phyloP scores from a whole-genome alignment of 2,113 vertebrate species.

The Lepisosteus oculatus region DNA sequence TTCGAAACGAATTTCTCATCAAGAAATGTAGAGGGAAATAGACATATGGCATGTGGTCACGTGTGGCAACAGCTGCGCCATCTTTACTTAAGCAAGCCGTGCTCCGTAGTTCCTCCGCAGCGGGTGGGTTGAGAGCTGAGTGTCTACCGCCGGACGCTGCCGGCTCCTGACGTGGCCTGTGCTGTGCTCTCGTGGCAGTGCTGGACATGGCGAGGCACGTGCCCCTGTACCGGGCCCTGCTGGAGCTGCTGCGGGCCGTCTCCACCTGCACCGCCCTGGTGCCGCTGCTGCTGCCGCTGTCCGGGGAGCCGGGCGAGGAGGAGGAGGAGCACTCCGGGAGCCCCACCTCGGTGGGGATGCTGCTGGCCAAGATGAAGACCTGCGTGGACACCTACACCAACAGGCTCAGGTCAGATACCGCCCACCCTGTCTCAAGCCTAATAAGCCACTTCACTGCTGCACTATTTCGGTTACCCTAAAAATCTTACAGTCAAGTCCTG shows the following conservation, averaged over 20 bases:
- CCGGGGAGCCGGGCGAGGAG: slow-evolving; percentile 73
- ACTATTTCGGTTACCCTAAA: no score
- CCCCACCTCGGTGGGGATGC: slow-evolving; percentile 89
- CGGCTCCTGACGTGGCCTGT: background rate
- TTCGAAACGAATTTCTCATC: no score
- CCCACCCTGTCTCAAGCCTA: background rate
- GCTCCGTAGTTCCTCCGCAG: no score
- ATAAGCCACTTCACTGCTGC: no score
- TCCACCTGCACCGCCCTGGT: slow-evolving; percentile 89
- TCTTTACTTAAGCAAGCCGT: no score
- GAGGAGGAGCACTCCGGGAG: slow-evolving; percentile 84
- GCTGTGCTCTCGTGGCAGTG: slow-evolving; percentile 60
- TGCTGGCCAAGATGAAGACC: slow-evolving; percentile 98
- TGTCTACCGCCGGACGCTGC: no score
- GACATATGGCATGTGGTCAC: no score
- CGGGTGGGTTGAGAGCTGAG: no score
- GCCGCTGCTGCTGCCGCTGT: slow-evolving; percentile 86
- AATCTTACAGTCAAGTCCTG: no score
- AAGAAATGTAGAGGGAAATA: no score
- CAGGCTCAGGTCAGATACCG: slow-evolving; percentile 76
- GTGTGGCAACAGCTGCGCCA: no score
- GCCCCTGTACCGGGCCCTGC: slow-evolving; percentile 87
- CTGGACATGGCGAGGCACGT: slow-evolving; percentile 97
- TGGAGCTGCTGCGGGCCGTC: slow-evolving; percentile 91
- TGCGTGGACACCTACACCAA: slow-evolving; percentile 98